A percentile compares a stretch with the other conserved stretches of the same genome.
Conservation (phyloP, 2,888 invertebrate species). For the Trachelus iudaicus region DNA sequence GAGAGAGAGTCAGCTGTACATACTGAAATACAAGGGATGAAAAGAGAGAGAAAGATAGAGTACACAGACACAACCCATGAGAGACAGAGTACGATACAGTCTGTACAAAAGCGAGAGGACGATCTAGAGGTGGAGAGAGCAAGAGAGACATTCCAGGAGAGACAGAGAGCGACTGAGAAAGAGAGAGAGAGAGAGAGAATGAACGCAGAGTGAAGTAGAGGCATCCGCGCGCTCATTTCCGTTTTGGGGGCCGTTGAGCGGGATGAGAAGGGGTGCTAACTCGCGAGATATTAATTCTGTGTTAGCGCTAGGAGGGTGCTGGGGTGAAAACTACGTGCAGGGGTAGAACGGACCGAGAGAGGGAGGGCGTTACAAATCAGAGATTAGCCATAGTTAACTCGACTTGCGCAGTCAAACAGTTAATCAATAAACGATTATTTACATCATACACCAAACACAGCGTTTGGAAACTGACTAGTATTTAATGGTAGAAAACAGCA, state of each 20-base stretch:
- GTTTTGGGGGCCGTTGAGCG: slow-evolving; percentile 52
- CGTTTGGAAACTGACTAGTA: background rate
- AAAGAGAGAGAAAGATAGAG: background rate
- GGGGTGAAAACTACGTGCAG: slow-evolving; percentile 57
- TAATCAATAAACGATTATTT: slow-evolving; percentile 66
- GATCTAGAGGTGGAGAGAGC: background rate
- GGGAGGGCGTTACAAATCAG: slow-evolving; percentile 63
- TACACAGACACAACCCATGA: background rate
- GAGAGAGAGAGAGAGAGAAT: slow-evolving; percentile 15
- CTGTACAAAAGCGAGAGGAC: background rate
- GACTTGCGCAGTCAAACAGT: slow-evolving; percentile 66
- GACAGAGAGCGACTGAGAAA: background rate
- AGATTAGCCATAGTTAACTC: slow-evolving; percentile 66
- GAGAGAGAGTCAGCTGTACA: slow-evolving; percentile 13
- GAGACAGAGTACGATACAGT: background rate
- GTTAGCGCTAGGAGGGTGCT: slow-evolving; percentile 63
- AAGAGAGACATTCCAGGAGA: background rate
- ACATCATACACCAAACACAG: slow-evolving; percentile 39
- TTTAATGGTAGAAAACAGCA: background rate
- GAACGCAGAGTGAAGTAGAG: slow-evolving; percentile 42
- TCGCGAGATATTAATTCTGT: slow-evolving; percentile 67
- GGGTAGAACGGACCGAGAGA: slow-evolving; percentile 31
- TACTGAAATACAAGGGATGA: background rate
- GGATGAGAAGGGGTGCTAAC: slow-evolving; percentile 56
- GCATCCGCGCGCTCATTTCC: slow-evolving; percentile 66